Evolutionary conservation across 2,797 vertebrate genomes (phyloP).

Genomic region (Lagocephalus sceleratus): DNA sequence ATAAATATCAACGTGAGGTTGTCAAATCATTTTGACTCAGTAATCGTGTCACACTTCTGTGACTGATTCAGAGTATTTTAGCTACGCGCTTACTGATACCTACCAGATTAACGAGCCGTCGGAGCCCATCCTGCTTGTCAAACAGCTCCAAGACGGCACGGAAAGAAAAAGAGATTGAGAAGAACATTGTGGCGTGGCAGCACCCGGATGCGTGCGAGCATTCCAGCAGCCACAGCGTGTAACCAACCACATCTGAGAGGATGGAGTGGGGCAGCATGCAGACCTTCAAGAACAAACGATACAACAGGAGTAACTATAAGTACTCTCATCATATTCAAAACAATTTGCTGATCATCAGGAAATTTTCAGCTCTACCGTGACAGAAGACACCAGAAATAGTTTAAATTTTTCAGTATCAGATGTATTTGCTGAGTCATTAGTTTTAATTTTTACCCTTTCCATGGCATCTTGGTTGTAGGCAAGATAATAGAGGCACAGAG

Average conservation of each 20-base stretch:
- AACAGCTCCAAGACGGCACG: constrained; percentile 96
- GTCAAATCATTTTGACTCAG: not conserved
- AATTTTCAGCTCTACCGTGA: too few species aligned
- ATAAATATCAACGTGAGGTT: not conserved
- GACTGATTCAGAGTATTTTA: constrained; percentile 5
- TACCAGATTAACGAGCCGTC: constrained; percentile 93
- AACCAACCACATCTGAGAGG: constrained; percentile 93
- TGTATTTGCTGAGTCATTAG: not conserved
- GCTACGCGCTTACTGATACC: constrained; percentile 5
- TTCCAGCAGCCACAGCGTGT: constrained; percentile 97
- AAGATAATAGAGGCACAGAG: constrained; percentile 96
- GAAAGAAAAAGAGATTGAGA: constrained; percentile 98
- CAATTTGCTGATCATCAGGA: not conserved
- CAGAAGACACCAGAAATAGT: too few species aligned
- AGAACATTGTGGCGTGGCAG: constrained; percentile 99
- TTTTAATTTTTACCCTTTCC: constrained; percentile 84
- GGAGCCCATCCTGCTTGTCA: constrained; percentile 92
- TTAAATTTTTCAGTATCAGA: too few species aligned
- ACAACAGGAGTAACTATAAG: constrained; percentile 34
- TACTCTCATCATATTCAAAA: not conserved
- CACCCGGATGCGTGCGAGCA: constrained; percentile 97
- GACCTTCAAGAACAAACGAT: constrained; percentile 74
- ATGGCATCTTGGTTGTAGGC: constrained; percentile 99
- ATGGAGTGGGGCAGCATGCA: constrained; percentile 95
- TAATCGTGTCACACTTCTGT: not conserved